Base-by-base conservation (phyloP, 2,888 invertebrate genomes). In the Cosmia pyralina region DNA sequence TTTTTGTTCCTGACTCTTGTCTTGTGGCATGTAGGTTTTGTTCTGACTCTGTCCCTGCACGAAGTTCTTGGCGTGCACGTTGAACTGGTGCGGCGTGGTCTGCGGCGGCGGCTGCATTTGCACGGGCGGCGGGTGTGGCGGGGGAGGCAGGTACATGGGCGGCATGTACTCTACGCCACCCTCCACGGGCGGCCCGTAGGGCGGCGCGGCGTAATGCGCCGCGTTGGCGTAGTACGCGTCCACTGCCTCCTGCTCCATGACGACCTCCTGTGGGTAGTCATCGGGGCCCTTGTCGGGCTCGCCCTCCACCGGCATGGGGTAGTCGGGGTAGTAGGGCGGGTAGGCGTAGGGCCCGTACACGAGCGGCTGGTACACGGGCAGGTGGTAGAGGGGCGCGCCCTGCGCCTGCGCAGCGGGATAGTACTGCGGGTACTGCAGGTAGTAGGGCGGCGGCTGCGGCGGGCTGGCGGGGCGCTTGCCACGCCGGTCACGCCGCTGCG, bases 321-420 rank as follows among this genome's bases (percentile, higher is more conserved):
- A 96, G 28, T 96, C 96, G 0, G 92, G 94, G 75, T 96, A 95
- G 81, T 96, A 96, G 2, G 94, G 93, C n/a, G 95, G 94, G 84
- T 96, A 96, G 1, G 96, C 91, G 75, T 96, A 96, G 1, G 95
- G 93, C 2, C 95, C 94, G 78, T 96, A 96, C 2, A 96, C 92
- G 11, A 96, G 86, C 0, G 96, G 96, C 83, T 96, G 96, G 87
- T 96, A 96, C 73, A 96, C 89, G 2, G 96, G 96, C n/a, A 96
- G 86, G 77, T 96, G 95, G 88, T 96, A 96, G 8, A 96, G 88
- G 0, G 96, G 96, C 3, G 96, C 96, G 10, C 96, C 96, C 82
- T 96, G 96, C 6, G 96, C 96, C 79, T 96, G 96, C 50, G 96
- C 96, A 0, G 96, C 95, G 5, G 93, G 94, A 79, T 96, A 96